phyloP scores from a whole-genome alignment of 2,888 invertebrate species.

The Sphinx pinastri region DNA sequence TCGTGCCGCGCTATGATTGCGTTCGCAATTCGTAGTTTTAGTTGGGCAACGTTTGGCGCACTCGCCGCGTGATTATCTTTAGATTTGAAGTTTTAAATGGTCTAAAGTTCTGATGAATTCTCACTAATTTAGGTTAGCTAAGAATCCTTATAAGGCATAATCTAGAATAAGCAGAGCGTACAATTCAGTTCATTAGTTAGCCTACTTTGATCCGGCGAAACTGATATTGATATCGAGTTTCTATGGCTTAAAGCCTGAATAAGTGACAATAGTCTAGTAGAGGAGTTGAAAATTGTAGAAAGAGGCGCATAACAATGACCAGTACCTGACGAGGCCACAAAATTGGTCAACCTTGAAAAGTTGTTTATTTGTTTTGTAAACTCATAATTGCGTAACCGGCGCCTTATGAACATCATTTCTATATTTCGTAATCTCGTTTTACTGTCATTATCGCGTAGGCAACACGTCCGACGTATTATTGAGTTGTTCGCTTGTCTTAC shows the following conservation, averaged over 20 bases:
- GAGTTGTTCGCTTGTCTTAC: constrained; percentile 55
- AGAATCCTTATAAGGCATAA: background rate
- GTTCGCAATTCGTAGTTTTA: background rate
- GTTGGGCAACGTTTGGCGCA: constrained; percentile 19
- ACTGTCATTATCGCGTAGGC: constrained; percentile 31
- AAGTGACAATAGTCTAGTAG: background rate
- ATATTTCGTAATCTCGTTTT: constrained; percentile 17
- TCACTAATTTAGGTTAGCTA: background rate
- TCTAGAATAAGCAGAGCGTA: background rate
- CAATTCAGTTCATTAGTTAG: background rate
- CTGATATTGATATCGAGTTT: no score
- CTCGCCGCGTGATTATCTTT: constrained; percentile 10
- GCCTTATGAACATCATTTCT: background rate
- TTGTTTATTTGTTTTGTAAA: constrained; percentile 26
- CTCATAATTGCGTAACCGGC: background rate
- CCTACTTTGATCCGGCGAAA: background rate
- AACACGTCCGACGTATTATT: constrained; percentile 35
- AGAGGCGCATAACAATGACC: background rate
- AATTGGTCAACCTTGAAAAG: constrained; percentile 25
- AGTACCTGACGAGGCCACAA: constrained; percentile 8
- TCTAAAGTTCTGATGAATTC: background rate
- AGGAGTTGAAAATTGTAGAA: background rate
- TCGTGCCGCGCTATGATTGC: background rate
- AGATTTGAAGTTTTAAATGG: constrained; percentile 16
- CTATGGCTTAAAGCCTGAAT: no score